Evolutionary conservation across 2,113 vertebrate genomes (phyloP).

Genomic region (Neogobius melanostomus): DNA sequence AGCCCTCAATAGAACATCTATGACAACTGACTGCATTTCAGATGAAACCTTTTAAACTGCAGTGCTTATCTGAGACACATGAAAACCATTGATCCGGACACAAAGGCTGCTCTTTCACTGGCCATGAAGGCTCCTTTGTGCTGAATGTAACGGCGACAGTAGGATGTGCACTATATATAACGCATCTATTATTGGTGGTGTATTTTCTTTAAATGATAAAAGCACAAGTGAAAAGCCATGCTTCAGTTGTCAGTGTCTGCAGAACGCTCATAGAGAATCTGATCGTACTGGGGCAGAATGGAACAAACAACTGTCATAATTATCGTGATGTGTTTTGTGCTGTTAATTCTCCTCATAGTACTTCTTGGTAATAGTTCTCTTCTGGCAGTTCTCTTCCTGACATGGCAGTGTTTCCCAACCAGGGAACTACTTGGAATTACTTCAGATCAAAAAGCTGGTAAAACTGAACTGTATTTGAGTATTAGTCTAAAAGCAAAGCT

Average conservation of each 20-base stretch:
- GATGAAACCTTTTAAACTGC: conserved; percentile 9
- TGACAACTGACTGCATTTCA: conserved; percentile 3
- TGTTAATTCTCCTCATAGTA: too few species aligned
- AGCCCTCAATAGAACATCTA: too few species aligned
- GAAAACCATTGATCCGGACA: conserved; percentile 59
- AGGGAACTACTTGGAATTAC: too few species aligned
- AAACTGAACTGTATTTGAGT: too few species aligned
- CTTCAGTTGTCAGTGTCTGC: neutral
- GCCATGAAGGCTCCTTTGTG: conserved; percentile 64
- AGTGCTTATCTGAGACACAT: conserved; percentile 64
- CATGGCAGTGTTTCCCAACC: too few species aligned
- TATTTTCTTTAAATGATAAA: conserved; percentile 5
- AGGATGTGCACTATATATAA: conserved; percentile 51
- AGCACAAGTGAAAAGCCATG: neutral
- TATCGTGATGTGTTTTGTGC: too few species aligned
- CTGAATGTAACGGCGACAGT: conserved; percentile 31
- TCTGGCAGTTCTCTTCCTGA: too few species aligned
- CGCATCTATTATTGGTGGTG: conserved; percentile 32
- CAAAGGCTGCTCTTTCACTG: conserved; percentile 56
- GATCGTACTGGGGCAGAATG: neutral
- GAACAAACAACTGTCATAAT: too few species aligned
- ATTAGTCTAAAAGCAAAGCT: too few species aligned
- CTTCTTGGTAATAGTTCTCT: too few species aligned
- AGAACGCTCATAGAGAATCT: neutral
- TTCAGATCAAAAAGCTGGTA: too few species aligned